A percentile compares a stretch with the other conserved stretches of the same genome.
Evolutionary conservation across 2,888 invertebrate genomes (phyloP).

Genomic region (Acronicta psi): DNA sequence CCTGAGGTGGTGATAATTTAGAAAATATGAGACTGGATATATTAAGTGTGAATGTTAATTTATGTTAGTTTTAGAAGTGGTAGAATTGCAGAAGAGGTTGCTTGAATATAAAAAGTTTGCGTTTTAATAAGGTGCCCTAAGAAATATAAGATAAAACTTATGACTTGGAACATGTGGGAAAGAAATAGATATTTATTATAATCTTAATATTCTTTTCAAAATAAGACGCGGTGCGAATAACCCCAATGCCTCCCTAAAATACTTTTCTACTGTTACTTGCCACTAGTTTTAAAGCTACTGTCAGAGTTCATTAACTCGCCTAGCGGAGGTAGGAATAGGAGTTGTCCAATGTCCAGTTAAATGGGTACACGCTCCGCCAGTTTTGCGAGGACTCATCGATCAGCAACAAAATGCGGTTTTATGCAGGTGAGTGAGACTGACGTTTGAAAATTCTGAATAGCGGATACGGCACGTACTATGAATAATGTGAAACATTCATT

Average conservation of each 20-base stretch:
- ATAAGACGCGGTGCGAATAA: background rate
- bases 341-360: constrained; percentile 1
- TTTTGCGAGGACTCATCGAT: background rate
- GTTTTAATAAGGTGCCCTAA: no score
- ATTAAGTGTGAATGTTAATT: background rate
- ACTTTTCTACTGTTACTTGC: background rate
- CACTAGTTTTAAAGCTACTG: background rate
- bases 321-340: background rate
- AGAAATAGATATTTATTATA: no score
- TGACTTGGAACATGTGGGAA: no score
- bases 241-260: background rate
- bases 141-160: no score
- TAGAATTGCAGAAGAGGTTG: no score
- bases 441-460: background rate
- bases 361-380: background rate
- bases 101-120: no score
- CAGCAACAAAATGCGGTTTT: constrained; percentile 1
- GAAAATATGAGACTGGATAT: background rate
- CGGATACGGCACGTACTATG: background rate
- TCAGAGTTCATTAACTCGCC: background rate
- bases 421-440: background rate
- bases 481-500: no score
- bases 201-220: no score
- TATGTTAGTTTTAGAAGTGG: no score
- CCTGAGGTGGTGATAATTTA: background rate